Conservation (phyloP, 2,113 vertebrate species). For the Pedionomus torquatus region DNA sequence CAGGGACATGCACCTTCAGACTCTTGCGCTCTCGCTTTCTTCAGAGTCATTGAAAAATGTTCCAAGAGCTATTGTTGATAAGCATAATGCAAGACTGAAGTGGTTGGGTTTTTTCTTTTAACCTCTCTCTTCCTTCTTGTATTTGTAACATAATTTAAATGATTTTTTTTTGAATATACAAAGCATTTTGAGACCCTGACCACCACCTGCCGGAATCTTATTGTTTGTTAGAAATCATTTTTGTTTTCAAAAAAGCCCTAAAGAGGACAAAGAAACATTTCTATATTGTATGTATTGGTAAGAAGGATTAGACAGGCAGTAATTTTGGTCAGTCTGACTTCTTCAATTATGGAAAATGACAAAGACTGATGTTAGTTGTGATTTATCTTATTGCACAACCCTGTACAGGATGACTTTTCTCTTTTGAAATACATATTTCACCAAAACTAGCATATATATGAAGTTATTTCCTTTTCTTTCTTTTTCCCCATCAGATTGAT, state of each 20-base stretch:
- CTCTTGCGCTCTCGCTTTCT: background rate
- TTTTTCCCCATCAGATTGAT: slow-evolving; percentile 46
- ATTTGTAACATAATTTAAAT: background rate
- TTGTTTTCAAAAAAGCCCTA: background rate
- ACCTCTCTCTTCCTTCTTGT: background rate
- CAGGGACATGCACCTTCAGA: fast-evolving
- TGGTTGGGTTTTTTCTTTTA: background rate
- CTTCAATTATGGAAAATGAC: slow-evolving; percentile 24
- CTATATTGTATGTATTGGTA: background rate
- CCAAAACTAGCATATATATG: slow-evolving; percentile 21
- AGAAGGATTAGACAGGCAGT: slow-evolving; percentile 21
- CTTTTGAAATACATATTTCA: slow-evolving; percentile 43
- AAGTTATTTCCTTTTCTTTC: slow-evolving; percentile 47
- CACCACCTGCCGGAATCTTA: background rate
- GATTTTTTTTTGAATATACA: background rate
- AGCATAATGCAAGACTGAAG: background rate
- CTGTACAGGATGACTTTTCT: background rate
- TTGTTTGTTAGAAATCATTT: background rate
- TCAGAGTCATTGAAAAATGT: background rate
- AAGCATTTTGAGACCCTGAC: background rate
- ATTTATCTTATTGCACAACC: slow-evolving; percentile 42
- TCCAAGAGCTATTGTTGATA: background rate
- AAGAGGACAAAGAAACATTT: background rate
- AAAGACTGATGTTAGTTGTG: slow-evolving; percentile 9
- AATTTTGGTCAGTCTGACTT: slow-evolving; percentile 50